These are phyloP conservation scores for Zoanthus sansibaricus DNA, from an alignment of 92 coral and sea anemone species.

Conservation along the genomic window DNA sequence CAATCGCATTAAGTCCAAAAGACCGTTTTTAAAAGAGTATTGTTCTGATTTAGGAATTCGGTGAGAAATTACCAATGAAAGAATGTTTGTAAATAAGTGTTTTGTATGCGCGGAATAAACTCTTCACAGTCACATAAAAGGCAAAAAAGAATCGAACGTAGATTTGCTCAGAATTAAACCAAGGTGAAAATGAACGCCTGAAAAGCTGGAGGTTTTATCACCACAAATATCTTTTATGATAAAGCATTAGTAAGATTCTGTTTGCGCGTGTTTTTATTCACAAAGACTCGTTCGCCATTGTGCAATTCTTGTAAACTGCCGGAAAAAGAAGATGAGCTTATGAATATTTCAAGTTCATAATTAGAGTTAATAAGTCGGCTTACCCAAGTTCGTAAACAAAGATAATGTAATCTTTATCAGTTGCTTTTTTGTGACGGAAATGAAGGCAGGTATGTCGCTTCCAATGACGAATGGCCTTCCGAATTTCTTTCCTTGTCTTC, in stretches of 20 bases:
- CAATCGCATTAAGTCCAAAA: not conserved
- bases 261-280: conserved; percentile 49
- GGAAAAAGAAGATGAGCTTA: conserved; percentile 45
- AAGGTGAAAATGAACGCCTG: conserved; percentile 28
- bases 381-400: conserved; percentile 96
- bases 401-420: conserved; percentile 89
- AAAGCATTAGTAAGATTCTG: conserved; percentile 22
- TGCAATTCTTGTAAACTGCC: conserved; percentile 39
- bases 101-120: conserved; percentile 40
- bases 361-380: conserved; percentile 56
- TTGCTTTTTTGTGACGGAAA: conserved; percentile 85
- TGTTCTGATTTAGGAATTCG: conserved; percentile 4
- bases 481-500: conserved; percentile 81
- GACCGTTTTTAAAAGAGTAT: not conserved
- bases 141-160: conserved; percentile 15
- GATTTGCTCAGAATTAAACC: conserved; percentile 33
- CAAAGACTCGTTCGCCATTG: conserved; percentile 36
- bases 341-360: conserved; percentile 42
- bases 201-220: conserved; percentile 33
- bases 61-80: conserved; percentile 31
- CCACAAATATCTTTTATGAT: conserved; percentile 26
- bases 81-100: conserved; percentile 38
- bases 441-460: conserved; percentile 88
- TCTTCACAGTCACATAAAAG: conserved; percentile 40
- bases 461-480: conserved; percentile 94